A percentile compares a stretch with the other conserved stretches of the same genome.
phyloP scores from a whole-genome alignment of 2,113 vertebrate species.

The Megalops atlanticus region DNA sequence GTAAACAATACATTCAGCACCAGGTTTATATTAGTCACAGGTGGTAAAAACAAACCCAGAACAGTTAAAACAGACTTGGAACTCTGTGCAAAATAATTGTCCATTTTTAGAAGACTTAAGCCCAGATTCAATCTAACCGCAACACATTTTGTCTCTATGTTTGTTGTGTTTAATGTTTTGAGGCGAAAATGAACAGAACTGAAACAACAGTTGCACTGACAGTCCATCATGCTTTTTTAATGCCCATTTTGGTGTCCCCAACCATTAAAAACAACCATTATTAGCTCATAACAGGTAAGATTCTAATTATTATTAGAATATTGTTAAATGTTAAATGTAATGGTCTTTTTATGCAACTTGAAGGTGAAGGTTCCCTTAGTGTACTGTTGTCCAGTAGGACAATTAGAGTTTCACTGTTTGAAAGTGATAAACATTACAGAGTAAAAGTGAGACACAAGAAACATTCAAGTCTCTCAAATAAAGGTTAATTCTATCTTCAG shows the following conservation, averaged over 20 bases:
- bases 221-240: background rate
- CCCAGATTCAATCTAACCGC: background rate
- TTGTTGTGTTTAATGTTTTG: background rate
- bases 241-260: background rate
- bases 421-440: background rate
- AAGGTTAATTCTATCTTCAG: background rate
- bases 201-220: background rate
- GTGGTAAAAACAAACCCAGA: background rate
- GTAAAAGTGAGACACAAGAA: no score
- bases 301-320: no score
- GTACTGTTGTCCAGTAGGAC: background rate
- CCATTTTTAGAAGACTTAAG: background rate
- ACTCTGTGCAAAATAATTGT: constrained; percentile 9
- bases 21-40: background rate
- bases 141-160: background rate
- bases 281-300: no score
- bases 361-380: background rate
- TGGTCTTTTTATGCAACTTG: no score
- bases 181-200: background rate
- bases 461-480: background rate
- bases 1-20: background rate
- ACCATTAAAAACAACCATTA: background rate
- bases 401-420: background rate
- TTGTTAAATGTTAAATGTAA: no score
- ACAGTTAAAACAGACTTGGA: constrained; percentile 15